These are phyloP conservation scores for Salvator merianae DNA, from an alignment of 2,113 vertebrate species.

Conservation along the genomic window DNA sequence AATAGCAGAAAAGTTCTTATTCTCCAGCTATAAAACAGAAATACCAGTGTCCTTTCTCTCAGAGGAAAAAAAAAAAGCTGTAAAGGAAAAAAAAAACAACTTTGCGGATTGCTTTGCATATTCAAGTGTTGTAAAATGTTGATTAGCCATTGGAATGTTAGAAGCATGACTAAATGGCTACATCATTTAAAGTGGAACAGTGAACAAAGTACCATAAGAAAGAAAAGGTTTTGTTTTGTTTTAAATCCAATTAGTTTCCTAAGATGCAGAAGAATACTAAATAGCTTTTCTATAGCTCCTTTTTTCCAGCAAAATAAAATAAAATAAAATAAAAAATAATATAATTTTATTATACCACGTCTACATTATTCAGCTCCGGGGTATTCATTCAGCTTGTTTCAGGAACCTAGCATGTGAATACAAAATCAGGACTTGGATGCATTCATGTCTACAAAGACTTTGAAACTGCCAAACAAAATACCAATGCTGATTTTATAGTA, in stretches of 20 bases:
- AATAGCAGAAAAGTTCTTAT: neutral
- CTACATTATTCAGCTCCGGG: neutral
- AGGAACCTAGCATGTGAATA: neutral
- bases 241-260: neutral
- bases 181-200: neutral
- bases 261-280: neutral
- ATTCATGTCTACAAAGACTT: neutral
- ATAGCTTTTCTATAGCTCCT: neutral
- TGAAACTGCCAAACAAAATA: neutral
- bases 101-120: neutral
- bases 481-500: neutral
- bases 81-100: neutral
- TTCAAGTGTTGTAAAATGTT: neutral
- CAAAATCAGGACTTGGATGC: neutral
- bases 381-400: conserved; percentile 7
- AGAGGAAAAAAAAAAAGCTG: neutral
- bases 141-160: conserved; percentile 18
- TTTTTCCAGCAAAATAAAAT: neutral
- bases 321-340: conserved; percentile 5
- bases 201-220: neutral
- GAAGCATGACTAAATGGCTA: neutral
- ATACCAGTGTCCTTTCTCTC: neutral
- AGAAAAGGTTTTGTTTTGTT: neutral
- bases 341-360: neutral
- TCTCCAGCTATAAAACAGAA: neutral